phyloP scores from a whole-genome alignment of 2,113 vertebrate genomes.

The Phaethornis superciliosus region DNA sequence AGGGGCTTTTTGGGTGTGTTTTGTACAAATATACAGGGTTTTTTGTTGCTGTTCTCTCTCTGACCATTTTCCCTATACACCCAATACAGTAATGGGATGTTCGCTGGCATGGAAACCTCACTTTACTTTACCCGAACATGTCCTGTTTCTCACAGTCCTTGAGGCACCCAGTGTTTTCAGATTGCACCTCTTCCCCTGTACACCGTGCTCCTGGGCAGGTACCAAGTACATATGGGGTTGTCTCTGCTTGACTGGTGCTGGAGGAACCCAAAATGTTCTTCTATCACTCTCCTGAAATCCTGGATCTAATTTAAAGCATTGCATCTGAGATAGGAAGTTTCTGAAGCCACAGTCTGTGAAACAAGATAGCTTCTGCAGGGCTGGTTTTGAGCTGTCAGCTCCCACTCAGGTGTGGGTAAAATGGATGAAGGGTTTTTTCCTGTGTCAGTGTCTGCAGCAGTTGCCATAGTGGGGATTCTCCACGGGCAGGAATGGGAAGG shows the following conservation, averaged over 20 bases:
- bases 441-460: neutral
- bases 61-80: neutral
- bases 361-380: neutral
- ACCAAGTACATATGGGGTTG: accelerated
- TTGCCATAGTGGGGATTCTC: neutral
- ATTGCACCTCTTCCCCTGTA: neutral
- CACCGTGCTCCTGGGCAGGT: neutral
- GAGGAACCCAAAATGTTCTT: neutral
- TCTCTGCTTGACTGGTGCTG: neutral
- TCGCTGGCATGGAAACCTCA: neutral
- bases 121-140: neutral
- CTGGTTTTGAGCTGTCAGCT: neutral
- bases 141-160: neutral
- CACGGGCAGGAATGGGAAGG: neutral
- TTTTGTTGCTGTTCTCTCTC: too few species aligned
- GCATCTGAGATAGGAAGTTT: neutral
- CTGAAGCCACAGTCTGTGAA: neutral
- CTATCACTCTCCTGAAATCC: neutral
- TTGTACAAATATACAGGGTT: neutral
- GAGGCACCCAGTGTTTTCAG: neutral
- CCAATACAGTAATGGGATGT: neutral
- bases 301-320: neutral
- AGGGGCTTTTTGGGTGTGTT: neutral
- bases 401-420: neutral
- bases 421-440: neutral